Evolutionary conservation across 2,113 vertebrate species (phyloP), one percentile per base, ranked within the genome.

Genomic region (Gopherus flavomarginatus): DNA sequence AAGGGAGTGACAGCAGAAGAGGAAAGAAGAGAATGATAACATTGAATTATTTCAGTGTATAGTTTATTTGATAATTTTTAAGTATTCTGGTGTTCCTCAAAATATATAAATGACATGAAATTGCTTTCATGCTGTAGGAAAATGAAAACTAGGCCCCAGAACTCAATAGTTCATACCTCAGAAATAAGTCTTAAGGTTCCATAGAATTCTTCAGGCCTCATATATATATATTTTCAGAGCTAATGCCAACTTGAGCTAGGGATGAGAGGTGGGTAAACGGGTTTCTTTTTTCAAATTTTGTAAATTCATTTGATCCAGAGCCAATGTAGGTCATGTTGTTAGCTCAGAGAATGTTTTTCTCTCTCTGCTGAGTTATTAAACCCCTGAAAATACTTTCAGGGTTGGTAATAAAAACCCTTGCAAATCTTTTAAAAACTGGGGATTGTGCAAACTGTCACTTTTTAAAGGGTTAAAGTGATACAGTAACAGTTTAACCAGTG

Each of bases 391-490:
- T 93, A 47, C 95, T 94, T 96, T 91, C 79, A 65, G 85, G 87
- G 56, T 96, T 89, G 87, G 53, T 87, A 93, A 92, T 59, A 96
- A 93, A 96, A 98, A 93, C 56, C 87, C 75, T 96, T 91, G 88
- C 87, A 81, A 95, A 96, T 95, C 96, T 81, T 97, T 96, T 95
- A 79, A 83, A 94, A 95, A 95, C 92, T 78, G 81, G 80, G n/a
- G 11, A 59, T 94, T 81, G 87, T 83, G 88, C 78, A 89, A 75
- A 69, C 92, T 92, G 52, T 93, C 81, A 83, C 92, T 93, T 96
- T 88, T 96, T 88, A 83, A 96, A 92, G 38, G 87, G 88, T 52
- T 62, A 86, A 2, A 19, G 17, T 93, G 93, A 81, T 8, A 49
- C 47, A 77, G 21, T 95, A 79, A 2, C 29, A 85, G 12, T 59